Evolutionary conservation across 2,113 vertebrate species (phyloP), one percentile per base, ranked within the genome.

Genomic region (Sula dactylatra): DNA sequence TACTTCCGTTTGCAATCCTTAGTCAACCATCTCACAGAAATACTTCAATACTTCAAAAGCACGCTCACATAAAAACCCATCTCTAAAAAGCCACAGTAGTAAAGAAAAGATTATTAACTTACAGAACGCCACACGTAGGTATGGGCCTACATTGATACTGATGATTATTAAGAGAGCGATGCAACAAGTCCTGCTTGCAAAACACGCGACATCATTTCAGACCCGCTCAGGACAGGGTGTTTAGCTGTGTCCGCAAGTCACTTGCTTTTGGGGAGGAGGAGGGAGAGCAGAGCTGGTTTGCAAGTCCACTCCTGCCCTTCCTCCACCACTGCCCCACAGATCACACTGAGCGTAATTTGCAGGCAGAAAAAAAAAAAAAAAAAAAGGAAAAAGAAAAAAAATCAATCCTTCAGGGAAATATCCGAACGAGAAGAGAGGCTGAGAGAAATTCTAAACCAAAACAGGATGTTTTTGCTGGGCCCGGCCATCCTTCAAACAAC

Each of bases 401-500:
- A 9, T 3, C 44, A 44, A 42, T 27, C 2, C 34, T 11, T 65
- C 44, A 61, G 44, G 21, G 77, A 90, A 89, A 59, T 40, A 82
- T 6, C 31, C 40, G 78, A 87, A 78, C 11, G 25, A 44, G 59
- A 74, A 72, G 56, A 67, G 91, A 93, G 58, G 87, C 69, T 55
- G 83, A 88, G 26, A 88, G 70, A 90, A 49, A 69, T 52, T 26
- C 67, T 80, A 66, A 47, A 85, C 36, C 90, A 95, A 95, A 97
- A 97, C 96, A 97, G 94, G 96, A 96, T 96, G 95, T 96, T 96
- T 96, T 91, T 77, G 77, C 70, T 90, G 87, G 73, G 56, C 26
- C 11, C 40, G n/a, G 31, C 74, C 81, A 86, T 50, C 34, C 54
- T 65, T 76, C 44, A 36, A 50, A 38, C 54, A 86, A 81, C 42